phyloP scores from a whole-genome alignment of 1,140 invertebrate species.

The Branchinecta lynchi region DNA sequence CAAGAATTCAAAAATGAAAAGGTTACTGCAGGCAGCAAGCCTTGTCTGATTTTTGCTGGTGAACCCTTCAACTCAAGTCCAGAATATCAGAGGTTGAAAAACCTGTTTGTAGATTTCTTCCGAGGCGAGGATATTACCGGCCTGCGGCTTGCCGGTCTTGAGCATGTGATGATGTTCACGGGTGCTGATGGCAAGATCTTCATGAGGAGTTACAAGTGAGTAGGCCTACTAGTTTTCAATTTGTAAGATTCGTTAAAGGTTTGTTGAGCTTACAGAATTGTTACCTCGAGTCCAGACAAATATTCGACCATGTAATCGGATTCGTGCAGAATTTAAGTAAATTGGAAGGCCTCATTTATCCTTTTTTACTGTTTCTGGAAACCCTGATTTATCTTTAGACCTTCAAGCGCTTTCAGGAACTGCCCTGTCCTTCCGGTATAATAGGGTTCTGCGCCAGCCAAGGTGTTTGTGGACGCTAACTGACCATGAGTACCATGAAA shows the following conservation, averaged over 20 bases:
- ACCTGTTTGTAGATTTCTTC: slow-evolving; percentile 83
- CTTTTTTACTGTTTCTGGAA: no score
- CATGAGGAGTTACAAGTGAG: slow-evolving; percentile 66
- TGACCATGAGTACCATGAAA: no score
- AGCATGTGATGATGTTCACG: slow-evolving; percentile 81
- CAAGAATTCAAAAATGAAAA: slow-evolving; percentile 63
- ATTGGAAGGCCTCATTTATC: no score
- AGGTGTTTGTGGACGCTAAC: no score
- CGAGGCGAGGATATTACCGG: slow-evolving; percentile 61
- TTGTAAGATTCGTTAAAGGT: slow-evolving; percentile 11
- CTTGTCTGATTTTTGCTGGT: slow-evolving; percentile 85
- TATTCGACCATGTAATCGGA: no score
- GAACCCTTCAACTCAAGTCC: slow-evolving; percentile 63
- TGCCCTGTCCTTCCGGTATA: no score
- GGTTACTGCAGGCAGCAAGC: slow-evolving; percentile 66
- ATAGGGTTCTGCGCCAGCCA: no score
- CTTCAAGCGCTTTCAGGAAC: no score
- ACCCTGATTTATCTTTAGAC: no score
- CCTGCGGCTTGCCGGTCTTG: slow-evolving; percentile 74
- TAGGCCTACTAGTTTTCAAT: slow-evolving; percentile 17
- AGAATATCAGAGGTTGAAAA: slow-evolving; percentile 67
- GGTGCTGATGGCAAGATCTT: slow-evolving; percentile 60
- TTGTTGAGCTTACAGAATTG: slow-evolving; percentile 18
- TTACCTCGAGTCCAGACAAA: neutral
- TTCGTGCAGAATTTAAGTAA: no score